phyloP scores from a whole-genome alignment of 2,113 vertebrate species.

The Dermatemys mawii region DNA sequence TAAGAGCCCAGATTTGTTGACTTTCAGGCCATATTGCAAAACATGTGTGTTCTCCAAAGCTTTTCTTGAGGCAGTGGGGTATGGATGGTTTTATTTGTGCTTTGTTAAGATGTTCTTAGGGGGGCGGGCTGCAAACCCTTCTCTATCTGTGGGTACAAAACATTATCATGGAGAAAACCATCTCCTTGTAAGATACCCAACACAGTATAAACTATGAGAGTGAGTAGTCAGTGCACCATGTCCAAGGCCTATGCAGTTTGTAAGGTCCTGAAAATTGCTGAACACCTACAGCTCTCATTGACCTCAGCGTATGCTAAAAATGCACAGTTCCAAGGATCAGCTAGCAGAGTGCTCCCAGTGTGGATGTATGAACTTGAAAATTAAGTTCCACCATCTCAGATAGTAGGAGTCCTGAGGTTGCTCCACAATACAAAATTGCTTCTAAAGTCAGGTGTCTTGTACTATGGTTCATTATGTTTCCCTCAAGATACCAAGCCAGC shows the following conservation, averaged over 20 bases:
- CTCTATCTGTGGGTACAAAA: not conserved
- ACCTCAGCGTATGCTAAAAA: not conserved
- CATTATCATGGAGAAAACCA: not conserved
- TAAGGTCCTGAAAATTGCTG: not conserved
- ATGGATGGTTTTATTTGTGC: not conserved
- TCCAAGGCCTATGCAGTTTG: not conserved
- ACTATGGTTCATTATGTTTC: not conserved
- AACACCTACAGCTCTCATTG: not conserved
- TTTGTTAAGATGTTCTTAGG: not conserved
- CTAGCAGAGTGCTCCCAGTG: not conserved
- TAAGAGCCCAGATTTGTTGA: slow-evolving; percentile 44
- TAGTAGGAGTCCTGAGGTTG: not conserved
- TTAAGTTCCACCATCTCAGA: not conserved
- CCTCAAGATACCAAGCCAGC: not conserved
- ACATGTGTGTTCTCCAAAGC: slow-evolving; percentile 26
- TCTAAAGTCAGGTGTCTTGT: not conserved
- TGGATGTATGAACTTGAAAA: not conserved
- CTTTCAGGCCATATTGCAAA: slow-evolving; percentile 20
- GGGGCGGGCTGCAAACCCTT: not conserved
- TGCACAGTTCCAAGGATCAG: not conserved
- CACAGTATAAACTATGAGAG: not conserved
- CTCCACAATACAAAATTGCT: not conserved
- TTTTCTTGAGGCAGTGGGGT: slow-evolving; percentile 13
- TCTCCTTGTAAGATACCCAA: not conserved
- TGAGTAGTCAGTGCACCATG: not conserved